Conservation (phyloP, 2,797 vertebrate genomes). For the Acrocephalus scirpaceus region DNA sequence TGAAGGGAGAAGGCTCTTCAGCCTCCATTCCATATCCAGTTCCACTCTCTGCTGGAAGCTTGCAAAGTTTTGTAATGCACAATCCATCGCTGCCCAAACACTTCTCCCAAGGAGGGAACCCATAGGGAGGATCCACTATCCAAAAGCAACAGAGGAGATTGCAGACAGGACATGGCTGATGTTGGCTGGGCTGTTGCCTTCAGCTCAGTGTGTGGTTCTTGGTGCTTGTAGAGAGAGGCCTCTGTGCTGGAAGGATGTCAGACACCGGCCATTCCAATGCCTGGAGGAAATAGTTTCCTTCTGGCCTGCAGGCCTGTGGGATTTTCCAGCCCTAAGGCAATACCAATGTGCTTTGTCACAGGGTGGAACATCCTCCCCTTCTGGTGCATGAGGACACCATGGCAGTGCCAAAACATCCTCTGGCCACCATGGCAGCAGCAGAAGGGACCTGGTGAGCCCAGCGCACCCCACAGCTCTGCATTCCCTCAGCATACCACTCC, state of each 20-base stretch:
- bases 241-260: not conserved
- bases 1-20: not conserved
- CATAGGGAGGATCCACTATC: not conserved
- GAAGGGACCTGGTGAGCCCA: not conserved
- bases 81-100: not conserved
- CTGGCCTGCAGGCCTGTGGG: not conserved
- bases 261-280: not conserved
- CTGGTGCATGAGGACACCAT: accelerated
- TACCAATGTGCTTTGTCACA: accelerated
- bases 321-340: not conserved
- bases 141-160: not conserved
- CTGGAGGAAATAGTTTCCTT: not conserved
- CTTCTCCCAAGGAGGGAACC: not conserved
- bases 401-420: not conserved
- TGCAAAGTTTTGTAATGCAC: not conserved
- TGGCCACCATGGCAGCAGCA: not conserved
- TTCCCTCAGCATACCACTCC: not conserved
- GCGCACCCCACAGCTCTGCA: not conserved
- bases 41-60: not conserved
- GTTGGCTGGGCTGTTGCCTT: not conserved
- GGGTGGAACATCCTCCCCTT: not conserved
- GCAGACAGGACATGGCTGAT: not conserved
- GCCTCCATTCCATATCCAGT: not conserved
- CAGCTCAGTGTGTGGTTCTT: not conserved
- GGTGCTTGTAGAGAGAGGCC: not conserved